phyloP scores from a whole-genome alignment of 2,113 vertebrate species.

The Phyllostomus discolor region DNA sequence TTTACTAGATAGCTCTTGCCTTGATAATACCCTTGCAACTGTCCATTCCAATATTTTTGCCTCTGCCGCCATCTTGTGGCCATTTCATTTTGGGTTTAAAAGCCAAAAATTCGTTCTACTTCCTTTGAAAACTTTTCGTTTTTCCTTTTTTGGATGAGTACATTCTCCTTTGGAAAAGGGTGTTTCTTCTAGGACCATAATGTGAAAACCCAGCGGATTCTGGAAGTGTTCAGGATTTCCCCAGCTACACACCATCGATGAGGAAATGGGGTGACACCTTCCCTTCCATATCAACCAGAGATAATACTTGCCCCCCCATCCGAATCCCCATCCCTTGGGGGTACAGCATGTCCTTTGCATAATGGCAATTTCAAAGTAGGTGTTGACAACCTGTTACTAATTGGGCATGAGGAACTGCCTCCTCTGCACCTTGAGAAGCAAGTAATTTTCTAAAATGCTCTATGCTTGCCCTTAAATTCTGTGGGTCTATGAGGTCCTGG shows the following conservation, averaged over 20 bases:
- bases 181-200: conserved; percentile 66
- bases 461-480: conserved; percentile 20
- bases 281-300: conserved; percentile 31
- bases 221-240: conserved; percentile 60
- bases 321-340: neutral
- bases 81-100: conserved; percentile 40
- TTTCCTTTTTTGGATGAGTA: conserved; percentile 26
- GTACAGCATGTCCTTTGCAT: conserved; percentile 14
- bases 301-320: neutral
- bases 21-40: neutral
- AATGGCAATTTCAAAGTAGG: neutral
- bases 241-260: conserved; percentile 44
- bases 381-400: conserved; percentile 14
- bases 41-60: conserved; percentile 17
- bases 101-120: neutral
- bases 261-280: conserved; percentile 78
- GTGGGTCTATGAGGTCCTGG: neutral
- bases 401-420: conserved; percentile 18
- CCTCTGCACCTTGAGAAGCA: neutral
- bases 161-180: conserved; percentile 50
- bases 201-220: conserved; percentile 49
- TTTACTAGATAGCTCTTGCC: neutral
- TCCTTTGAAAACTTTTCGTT: conserved; percentile 39
- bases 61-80: conserved; percentile 69
- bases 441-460: conserved; percentile 35